These are phyloP conservation scores for Oscheius sp. DNA, from an alignment of 1,140 invertebrate genomes.

Conservation along the genomic window DNA sequence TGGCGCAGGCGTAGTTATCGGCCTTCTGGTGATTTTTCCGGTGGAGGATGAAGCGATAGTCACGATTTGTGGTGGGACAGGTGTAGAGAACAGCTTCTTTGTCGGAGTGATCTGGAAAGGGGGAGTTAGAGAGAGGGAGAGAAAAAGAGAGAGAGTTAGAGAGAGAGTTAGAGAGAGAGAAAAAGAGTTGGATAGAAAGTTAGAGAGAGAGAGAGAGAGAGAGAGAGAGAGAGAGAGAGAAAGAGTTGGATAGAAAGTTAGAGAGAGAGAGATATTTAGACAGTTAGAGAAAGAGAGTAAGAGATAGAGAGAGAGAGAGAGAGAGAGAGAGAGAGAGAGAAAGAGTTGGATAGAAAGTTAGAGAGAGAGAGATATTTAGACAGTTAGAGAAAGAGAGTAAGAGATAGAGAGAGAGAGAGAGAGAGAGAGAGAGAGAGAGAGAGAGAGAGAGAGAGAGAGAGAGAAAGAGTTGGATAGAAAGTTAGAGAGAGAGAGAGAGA, in stretches of 20 bases:
- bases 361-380: not conserved
- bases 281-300: not conserved
- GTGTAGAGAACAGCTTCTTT: conserved; percentile 2
- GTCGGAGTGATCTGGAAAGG: conserved; percentile 3
- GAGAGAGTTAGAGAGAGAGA: not conserved
- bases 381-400: not conserved
- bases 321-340: not conserved
- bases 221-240: no score
- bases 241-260: no score
- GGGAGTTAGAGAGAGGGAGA: not conserved
- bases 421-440: not conserved
- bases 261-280: not conserved
- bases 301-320: not conserved
- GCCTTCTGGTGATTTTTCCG: not conserved
- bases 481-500: not conserved
- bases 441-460: not conserved
- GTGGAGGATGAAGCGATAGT: conserved; percentile 1
- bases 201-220: no score
- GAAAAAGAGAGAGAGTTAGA: conserved; percentile 23
- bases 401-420: not conserved
- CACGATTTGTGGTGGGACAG: not conserved
- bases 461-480: not conserved
- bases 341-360: not conserved
- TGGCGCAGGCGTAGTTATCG: not conserved
- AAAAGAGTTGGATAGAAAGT: not conserved